Percentiles rank a stretch among this genome's conserved stretches.
Evolutionary conservation across 2,888 invertebrate species (phyloP).

Genomic region (Lasioglossum malachurum): DNA sequence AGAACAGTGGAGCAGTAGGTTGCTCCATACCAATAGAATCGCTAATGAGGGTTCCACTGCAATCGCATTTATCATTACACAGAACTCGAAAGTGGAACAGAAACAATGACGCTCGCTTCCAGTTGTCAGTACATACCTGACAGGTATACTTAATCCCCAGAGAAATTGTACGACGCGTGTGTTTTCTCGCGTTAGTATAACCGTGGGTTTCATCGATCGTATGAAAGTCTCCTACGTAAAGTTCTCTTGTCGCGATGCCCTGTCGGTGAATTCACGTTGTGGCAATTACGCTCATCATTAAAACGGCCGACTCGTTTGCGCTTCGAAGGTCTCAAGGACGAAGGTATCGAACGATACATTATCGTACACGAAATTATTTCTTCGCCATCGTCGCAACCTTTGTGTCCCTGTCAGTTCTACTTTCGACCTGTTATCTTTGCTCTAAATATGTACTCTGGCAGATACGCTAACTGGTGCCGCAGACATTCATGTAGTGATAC

Average conservation of each 20-base stretch:
- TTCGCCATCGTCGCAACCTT: not conserved
- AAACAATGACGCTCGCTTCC: constrained; percentile 19
- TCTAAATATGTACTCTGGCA: not conserved
- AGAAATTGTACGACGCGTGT: constrained; percentile 36
- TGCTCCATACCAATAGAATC: not conserved
- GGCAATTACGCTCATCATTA: constrained; percentile 64
- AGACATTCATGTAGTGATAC: not conserved
- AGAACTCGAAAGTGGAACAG: constrained; percentile 18
- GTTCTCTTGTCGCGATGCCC: constrained; percentile 48
- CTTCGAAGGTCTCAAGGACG: constrained; percentile 61
- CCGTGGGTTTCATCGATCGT: constrained; percentile 71
- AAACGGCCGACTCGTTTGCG: constrained; percentile 53
- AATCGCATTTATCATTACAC: not conserved
- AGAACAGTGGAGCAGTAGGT: constrained; percentile 2
- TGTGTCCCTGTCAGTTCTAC: not conserved
- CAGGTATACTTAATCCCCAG: constrained; percentile 46
- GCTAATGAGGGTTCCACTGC: not conserved
- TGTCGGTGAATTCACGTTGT: constrained; percentile 58
- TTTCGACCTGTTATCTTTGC: not conserved
- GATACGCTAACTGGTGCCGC: not conserved
- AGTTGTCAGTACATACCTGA: constrained; percentile 38
- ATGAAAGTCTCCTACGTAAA: constrained; percentile 51
- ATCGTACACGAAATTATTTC: not conserved
- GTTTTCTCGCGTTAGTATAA: constrained; percentile 43
- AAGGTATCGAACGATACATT: constrained; percentile 29